Conservation (phyloP, 1,140 invertebrate species). For the Conus betulinus region DNA sequence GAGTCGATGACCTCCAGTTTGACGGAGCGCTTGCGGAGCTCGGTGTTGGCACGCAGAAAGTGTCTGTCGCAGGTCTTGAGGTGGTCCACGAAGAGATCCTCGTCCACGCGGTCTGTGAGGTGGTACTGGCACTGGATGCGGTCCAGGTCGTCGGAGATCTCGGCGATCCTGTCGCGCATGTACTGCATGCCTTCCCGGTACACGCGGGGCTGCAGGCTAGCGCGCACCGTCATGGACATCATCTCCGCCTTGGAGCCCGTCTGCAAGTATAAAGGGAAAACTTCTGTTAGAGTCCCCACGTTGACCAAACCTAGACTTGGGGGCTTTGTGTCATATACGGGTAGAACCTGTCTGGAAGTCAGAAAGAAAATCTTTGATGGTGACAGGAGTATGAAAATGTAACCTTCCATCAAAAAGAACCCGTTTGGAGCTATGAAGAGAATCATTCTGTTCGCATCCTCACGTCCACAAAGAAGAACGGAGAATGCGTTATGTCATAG, state of each 20-base stretch:
- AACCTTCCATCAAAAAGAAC: too few relatives aligned
- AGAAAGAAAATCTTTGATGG: too few relatives aligned
- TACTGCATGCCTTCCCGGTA: conserved; percentile 69
- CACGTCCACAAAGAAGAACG: too few relatives aligned
- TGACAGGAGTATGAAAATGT: too few relatives aligned
- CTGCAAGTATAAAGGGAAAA: neutral
- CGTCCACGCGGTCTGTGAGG: conserved; percentile 41
- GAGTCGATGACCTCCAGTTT: conserved; percentile 66
- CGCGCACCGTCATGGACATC: conserved; percentile 54
- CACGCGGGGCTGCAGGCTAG: conserved; percentile 59
- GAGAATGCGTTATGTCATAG: too few relatives aligned
- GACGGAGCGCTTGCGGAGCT: conserved; percentile 61
- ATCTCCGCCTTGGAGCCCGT: conserved; percentile 3
- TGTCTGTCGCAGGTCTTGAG: conserved; percentile 62
- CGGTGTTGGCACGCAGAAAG: conserved; percentile 65
- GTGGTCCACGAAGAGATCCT: conserved; percentile 56
- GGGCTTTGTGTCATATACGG: too few relatives aligned
- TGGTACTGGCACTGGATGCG: conserved; percentile 55
- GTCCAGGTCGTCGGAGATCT: conserved; percentile 56
- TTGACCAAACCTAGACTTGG: too few relatives aligned
- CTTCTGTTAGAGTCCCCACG: too few relatives aligned
- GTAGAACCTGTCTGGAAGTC: too few relatives aligned
- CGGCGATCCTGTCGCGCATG: conserved; percentile 57
- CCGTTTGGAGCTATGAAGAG: too few relatives aligned
- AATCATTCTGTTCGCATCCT: too few relatives aligned